These are phyloP conservation scores for Melanotaenia pygmaea DNA, from an alignment of 2,797 vertebrate genomes.

Conservation along the genomic window DNA sequence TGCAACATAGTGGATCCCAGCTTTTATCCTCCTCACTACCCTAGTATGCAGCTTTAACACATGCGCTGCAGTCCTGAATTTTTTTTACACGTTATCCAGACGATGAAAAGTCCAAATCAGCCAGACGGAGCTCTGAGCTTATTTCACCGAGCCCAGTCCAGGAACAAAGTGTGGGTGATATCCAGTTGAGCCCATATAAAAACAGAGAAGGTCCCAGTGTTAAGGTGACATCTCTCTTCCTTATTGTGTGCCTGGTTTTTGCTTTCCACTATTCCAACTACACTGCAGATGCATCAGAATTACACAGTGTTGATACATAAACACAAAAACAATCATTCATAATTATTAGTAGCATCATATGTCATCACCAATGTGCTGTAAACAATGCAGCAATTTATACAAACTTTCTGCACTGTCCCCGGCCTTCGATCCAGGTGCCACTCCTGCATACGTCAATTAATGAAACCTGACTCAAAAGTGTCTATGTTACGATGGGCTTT, in stretches of 20 bases:
- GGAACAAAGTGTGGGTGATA: neutral
- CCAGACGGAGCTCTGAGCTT: neutral
- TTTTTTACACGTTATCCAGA: neutral
- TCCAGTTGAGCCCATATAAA: neutral
- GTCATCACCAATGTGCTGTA: too few relatives aligned
- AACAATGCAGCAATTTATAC: neutral
- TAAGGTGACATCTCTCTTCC: neutral
- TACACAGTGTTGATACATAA: neutral
- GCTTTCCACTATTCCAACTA: neutral
- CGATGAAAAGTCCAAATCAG: neutral
- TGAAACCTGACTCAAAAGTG: neutral
- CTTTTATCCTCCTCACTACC: constrained; percentile 36
- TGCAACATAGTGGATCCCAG: constrained; percentile 52
- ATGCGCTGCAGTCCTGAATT: neutral
- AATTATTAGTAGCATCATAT: neutral
- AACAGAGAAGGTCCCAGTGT: neutral
- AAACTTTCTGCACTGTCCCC: neutral
- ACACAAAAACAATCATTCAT: neutral
- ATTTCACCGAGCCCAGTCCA: neutral
- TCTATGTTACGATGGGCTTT: neutral
- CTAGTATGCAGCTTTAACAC: neutral
- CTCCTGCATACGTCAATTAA: neutral
- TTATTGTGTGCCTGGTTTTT: neutral
- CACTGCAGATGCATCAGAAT: neutral
- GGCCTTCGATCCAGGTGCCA: neutral